Evolutionary conservation across 2,113 vertebrate genomes (phyloP).

Genomic region (Excalfactoria chinensis): DNA sequence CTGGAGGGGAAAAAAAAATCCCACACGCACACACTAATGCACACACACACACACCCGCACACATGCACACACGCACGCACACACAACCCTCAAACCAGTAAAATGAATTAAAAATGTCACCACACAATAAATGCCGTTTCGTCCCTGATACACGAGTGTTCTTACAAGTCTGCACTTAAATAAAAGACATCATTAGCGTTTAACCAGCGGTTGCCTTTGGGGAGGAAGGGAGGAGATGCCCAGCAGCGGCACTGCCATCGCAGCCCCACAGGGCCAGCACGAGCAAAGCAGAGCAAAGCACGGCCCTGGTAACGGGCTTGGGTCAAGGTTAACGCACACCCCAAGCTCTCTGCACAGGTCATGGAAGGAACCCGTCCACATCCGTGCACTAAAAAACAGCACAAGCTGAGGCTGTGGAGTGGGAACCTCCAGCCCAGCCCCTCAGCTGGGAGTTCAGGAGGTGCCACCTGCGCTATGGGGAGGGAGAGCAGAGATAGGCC

Average conservation of each 20-base stretch:
- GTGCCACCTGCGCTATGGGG: not conserved
- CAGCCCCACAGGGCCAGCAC: conserved; percentile 8
- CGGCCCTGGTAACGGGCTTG: not conserved
- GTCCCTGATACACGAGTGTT: conserved; percentile 79
- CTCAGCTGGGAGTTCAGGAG: not conserved
- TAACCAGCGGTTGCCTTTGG: conserved; percentile 76
- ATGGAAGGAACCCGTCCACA: not conserved
- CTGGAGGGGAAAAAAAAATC: conserved; percentile 54
- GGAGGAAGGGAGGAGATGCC: conserved; percentile 31
- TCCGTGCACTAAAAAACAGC: fast-evolving
- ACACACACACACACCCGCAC: conserved; percentile 21
- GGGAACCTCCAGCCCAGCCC: not conserved
- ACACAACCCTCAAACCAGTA: conserved; percentile 73
- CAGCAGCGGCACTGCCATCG: not conserved
- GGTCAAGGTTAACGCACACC: not conserved
- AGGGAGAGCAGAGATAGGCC: not conserved
- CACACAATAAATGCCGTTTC: conserved; percentile 81
- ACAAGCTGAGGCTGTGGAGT: not conserved
- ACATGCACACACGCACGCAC: not conserved
- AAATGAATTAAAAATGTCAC: conserved; percentile 80
- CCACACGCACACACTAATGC: conserved; percentile 70
- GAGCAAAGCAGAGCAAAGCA: conserved; percentile 54
- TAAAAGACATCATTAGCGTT: conserved; percentile 81
- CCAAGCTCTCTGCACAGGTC: not conserved
- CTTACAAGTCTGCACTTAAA: conserved; percentile 81